Conservation (phyloP, 2,888 invertebrate genomes). For the Hirtodrosophila cameraria region DNA sequence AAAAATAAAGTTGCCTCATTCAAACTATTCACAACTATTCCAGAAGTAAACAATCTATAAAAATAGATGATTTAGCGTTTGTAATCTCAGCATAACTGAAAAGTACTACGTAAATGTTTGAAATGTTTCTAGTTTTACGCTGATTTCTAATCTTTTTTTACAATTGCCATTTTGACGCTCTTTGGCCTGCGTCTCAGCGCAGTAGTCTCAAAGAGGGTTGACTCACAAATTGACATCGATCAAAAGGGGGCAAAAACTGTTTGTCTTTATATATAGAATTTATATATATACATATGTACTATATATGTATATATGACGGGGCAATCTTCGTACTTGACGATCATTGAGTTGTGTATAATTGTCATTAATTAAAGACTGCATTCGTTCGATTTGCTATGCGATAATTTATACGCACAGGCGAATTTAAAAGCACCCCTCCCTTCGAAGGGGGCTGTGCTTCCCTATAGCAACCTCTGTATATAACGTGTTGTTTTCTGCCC, state of each 20-base stretch:
- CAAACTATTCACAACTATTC: too few relatives aligned
- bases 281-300: not conserved
- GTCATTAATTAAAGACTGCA: conserved; percentile 73
- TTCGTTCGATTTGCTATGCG: conserved; percentile 65
- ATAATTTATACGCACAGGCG: conserved; percentile 61
- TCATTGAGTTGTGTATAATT: conserved; percentile 44
- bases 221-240: conserved; percentile 74
- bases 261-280: conserved; percentile 1
- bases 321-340: conserved; percentile 23
- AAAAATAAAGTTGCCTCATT: too few relatives aligned
- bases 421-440: conserved; percentile 1
- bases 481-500: too few relatives aligned
- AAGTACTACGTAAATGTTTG: too few relatives aligned
- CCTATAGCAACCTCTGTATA: not conserved
- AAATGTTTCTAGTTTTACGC: not conserved
- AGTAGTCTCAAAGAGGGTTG: conserved; percentile 34
- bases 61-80: conserved; percentile 2
- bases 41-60: conserved; percentile 8
- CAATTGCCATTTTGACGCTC: conserved; percentile 10
- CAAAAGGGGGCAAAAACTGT: conserved; percentile 50
- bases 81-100: too few relatives aligned
- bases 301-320: too few relatives aligned
- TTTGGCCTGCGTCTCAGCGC: not conserved
- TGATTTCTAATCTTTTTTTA: conserved; percentile 29
- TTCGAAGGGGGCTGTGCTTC: not conserved